Evolutionary conservation across 2,797 vertebrate genomes (phyloP).

Genomic region (Bucorvus abyssinicus): DNA sequence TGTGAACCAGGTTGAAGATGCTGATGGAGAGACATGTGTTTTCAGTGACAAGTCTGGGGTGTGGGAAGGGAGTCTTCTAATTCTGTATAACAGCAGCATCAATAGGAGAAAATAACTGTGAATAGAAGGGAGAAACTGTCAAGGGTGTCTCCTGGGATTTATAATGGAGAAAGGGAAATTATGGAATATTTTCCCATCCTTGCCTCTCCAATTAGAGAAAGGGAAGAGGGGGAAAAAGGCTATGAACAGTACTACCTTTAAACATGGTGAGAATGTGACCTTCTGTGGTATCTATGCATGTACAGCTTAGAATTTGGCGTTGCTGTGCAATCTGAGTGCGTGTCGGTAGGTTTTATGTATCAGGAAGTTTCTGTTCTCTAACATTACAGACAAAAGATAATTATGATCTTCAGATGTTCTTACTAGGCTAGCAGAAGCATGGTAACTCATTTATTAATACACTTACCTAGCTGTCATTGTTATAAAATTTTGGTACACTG

Average conservation of each 20-base stretch:
- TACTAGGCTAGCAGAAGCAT: neutral
- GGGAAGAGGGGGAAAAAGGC: neutral
- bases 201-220: neutral
- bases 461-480: neutral
- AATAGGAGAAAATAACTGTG: neutral
- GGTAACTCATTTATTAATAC: neutral
- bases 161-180: neutral
- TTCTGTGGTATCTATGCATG: too few relatives aligned
- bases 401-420: neutral
- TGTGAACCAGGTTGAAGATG: neutral
- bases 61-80: neutral
- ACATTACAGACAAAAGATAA: neutral
- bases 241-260: neutral
- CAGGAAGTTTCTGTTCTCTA: neutral
- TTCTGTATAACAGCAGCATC: rapidly evolving
- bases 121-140: neutral
- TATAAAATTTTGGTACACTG: neutral
- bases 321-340: neutral
- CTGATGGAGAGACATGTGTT: neutral
- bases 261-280: neutral
- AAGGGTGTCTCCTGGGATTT: neutral
- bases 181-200: neutral
- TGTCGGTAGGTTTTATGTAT: neutral
- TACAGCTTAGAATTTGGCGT: neutral
- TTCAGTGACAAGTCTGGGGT: neutral